Evolutionary conservation across 1,140 invertebrate species (phyloP), one percentile per base, ranked within the genome.

Genomic region (Macrotrachela quadricornifera): DNA sequence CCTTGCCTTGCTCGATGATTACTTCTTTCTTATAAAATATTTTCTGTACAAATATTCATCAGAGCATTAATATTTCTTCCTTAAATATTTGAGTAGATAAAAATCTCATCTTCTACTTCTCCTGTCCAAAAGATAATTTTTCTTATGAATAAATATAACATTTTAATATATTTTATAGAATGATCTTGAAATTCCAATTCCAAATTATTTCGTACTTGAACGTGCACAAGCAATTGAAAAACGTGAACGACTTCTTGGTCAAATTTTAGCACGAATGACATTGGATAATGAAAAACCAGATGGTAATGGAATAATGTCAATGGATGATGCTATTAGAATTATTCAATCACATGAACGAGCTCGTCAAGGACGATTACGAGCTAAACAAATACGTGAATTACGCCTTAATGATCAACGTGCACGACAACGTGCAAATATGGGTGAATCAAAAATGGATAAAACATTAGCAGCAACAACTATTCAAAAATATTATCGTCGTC

Each of bases 321-420:
- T 85, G 62, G 76, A 81, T 40, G 80, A 90, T 69, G 85, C 85
- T 1, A 79, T 91, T 40, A 71, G 77, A 37, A 71, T 88, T 1
- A 80, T 94, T 52, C 86, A 91, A 64, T 79, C 78, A 30, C 84
- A 90, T 61, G 88, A 92, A 68, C 69, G 87, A 59, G 86, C 85
- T 0, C 74, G 86, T 43, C 86, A 91, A 66, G 86, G 69, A 45
- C 71, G 84, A 44, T 58, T 82, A 6, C 72, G 77, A 64, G 71
- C 83, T 11, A 81, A 86, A 62, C 85, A 88, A 59, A 87, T 90
- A 81, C 81, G 81, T 65, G 84, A 88, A 70, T 83, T 90, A 50
- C 71, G 79, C 14, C 57, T 62, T 39, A 68, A 72, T 50, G 68
- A 69, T 59, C 62, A 66, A 48, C 55, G 62, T n/a, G 66, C 68